Percentiles rank a stretch among this genome's conserved stretches.
Conservation (phyloP, 2,113 vertebrate species). For the Oenanthe melanoleuca region DNA sequence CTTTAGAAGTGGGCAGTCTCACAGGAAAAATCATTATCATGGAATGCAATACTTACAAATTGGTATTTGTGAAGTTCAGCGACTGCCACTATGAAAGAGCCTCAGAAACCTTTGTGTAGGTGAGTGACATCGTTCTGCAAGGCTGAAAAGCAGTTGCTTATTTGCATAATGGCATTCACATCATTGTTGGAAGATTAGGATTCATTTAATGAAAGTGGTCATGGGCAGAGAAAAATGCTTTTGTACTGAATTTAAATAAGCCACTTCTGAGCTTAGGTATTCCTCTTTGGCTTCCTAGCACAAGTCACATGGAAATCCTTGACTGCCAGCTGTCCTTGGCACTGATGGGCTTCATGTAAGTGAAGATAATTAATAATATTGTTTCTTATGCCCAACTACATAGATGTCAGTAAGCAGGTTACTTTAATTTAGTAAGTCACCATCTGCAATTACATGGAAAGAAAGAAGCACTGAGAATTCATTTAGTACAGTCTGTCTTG, state of each 20-base stretch:
- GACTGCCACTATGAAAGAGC: not conserved
- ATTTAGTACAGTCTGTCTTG: not conserved
- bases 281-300: not conserved
- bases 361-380: not conserved
- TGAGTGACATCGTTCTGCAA: not conserved
- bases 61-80: not conserved
- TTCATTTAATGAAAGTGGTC: slow-evolving; percentile 32
- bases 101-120: not conserved
- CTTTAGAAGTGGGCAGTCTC: not conserved
- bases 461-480: not conserved
- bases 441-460: not conserved
- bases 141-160: slow-evolving; percentile 25
- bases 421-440: not conserved
- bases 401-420: not conserved
- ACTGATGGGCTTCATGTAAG: not conserved
- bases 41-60: not conserved
- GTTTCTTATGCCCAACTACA: not conserved
- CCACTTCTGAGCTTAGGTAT: not conserved
- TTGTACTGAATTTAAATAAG: slow-evolving; percentile 14
- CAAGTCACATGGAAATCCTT: not conserved
- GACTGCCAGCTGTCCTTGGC: not conserved
- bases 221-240: not conserved
- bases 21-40: not conserved
- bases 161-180: slow-evolving; percentile 51
- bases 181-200: slow-evolving; percentile 31